Conservation (phyloP, 2,113 vertebrate genomes). For the Saiga tatarica region DNA sequence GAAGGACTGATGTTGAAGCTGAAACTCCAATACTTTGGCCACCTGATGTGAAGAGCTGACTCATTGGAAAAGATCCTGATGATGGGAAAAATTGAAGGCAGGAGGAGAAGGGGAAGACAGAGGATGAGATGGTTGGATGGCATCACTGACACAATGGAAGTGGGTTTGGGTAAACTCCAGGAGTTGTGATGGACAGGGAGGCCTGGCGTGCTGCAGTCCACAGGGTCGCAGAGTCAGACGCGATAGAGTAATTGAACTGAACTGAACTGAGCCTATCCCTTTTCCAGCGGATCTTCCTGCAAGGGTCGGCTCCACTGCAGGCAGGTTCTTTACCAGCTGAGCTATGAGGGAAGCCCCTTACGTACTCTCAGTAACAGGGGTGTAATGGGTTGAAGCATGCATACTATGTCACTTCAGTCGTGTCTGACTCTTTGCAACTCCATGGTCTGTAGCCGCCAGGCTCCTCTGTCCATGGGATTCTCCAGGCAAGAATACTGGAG, state of each 20-base stretch:
- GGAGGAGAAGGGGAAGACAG: not conserved
- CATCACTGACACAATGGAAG: accelerated
- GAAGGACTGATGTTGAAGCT: not conserved
- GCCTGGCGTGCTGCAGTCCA: not conserved
- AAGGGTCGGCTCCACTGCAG: not conserved
- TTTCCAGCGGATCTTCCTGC: accelerated
- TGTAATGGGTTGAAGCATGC: accelerated
- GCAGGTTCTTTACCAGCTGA: not conserved
- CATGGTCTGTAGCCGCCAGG: not conserved
- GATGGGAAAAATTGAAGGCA: accelerated
- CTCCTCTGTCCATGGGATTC: not conserved
- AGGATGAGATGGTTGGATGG: not conserved
- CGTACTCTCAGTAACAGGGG: not conserved
- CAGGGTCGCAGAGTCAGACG: accelerated
- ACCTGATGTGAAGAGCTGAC: not conserved
- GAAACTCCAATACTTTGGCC: not conserved
- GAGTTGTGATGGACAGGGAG: not conserved
- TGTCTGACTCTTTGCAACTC: not conserved
- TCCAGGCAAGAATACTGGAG: not conserved
- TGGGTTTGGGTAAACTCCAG: accelerated
- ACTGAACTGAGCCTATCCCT: not conserved
- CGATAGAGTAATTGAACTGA: accelerated
- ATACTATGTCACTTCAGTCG: not conserved
- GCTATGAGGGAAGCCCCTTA: not conserved
- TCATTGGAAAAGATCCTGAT: not conserved